Evolutionary conservation across 2,113 vertebrate species (phyloP).

Genomic region (Chamaetylas fuelleborni): DNA sequence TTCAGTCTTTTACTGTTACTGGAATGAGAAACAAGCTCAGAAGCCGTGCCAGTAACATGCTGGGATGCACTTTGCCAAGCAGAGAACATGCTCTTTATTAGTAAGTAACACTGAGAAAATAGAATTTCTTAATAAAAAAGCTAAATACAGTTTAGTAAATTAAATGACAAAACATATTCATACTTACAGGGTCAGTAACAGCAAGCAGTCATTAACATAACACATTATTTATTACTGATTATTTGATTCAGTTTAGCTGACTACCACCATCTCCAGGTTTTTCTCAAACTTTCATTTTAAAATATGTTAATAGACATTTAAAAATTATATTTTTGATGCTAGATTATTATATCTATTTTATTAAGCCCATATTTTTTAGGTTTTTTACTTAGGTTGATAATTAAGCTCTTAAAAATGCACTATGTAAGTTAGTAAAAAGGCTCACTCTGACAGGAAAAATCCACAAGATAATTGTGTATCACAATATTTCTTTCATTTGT

Average conservation of each 20-base stretch:
- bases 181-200: neutral
- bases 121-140: conserved; percentile 4
- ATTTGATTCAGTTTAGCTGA: neutral
- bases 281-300: neutral
- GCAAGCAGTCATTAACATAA: neutral
- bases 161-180: neutral
- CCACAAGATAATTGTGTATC: neutral
- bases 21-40: conserved; percentile 22
- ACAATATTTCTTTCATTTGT: neutral
- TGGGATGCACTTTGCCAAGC: conserved; percentile 66
- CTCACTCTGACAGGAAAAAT: neutral
- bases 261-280: neutral
- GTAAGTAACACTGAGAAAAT: conserved; percentile 21
- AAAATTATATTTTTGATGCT: neutral
- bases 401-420: neutral
- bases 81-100: conserved; percentile 66
- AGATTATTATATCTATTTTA: neutral
- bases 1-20: neutral
- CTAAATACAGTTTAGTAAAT: conserved; percentile 22
- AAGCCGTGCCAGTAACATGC: conserved; percentile 58
- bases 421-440: neutral
- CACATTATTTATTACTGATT: neutral
- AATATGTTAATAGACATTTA: neutral
- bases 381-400: neutral
- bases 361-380: neutral